phyloP scores from a whole-genome alignment of 2,888 invertebrate genomes.

The Scotopteryx bipunctaria region DNA sequence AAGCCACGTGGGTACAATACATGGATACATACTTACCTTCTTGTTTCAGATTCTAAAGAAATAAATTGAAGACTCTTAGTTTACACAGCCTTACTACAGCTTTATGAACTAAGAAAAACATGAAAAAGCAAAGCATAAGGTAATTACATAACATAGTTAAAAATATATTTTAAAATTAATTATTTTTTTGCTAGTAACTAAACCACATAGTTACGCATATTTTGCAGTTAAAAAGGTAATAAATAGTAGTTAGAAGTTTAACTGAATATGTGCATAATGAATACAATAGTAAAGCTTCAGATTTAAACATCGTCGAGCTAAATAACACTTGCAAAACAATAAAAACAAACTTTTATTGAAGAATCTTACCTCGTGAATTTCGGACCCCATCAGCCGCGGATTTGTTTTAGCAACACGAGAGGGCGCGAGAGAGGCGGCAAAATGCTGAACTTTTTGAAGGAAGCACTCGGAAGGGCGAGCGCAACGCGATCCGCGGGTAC shows the following conservation, averaged over 20 bases:
- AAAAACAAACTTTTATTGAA: constrained; percentile 22
- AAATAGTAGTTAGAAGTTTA: not conserved
- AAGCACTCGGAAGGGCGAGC: constrained; percentile 68
- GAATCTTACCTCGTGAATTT: constrained; percentile 57
- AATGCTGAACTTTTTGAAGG: constrained; percentile 69
- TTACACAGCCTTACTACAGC: not conserved
- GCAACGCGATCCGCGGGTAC: constrained; percentile 78
- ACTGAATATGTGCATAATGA: too few relatives aligned
- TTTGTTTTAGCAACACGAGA: constrained; percentile 62
- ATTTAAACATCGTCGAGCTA: not conserved
- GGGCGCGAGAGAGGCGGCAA: constrained; percentile 74
- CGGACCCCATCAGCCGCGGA: constrained; percentile 54
- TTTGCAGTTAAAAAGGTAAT: not conserved
- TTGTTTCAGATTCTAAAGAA: not conserved
- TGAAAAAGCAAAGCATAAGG: not conserved
- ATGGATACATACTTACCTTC: not conserved
- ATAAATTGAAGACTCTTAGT: not conserved
- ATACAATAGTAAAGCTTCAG: not conserved
- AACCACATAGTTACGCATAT: too few relatives aligned
- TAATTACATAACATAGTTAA: not conserved
- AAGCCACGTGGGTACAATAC: constrained; percentile 18
- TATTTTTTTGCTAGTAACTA: too few relatives aligned
- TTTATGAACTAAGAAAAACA: not conserved
- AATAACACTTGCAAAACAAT: constrained; percentile 19
- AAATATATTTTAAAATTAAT: not conserved